Evolutionary conservation across 2,113 vertebrate species (phyloP), one percentile per base, ranked within the genome.

Genomic region (Zapornia atra): DNA sequence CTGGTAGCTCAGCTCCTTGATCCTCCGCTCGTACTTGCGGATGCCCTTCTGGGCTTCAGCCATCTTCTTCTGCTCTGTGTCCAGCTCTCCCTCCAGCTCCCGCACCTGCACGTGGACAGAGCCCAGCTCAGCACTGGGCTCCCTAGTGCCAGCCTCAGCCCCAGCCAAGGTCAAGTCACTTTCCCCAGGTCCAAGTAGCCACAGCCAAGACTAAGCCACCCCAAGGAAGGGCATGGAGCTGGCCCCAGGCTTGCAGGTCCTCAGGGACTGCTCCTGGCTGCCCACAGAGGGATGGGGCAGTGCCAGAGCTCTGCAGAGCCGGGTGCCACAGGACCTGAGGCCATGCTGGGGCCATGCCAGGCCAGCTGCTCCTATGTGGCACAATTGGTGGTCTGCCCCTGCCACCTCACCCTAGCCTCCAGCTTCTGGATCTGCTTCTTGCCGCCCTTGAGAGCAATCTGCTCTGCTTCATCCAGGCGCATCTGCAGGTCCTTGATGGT

Each of bases 391-490:
- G 6, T 40, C 76, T 54, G 46, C 16, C 42, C 38, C 83, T 34
- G 4, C 42, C 38, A 12, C 64, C 98, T 82, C 75, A 99, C 99
- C 98, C 99, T 99, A 94, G 98, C 98, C 92, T 99, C 99, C 93
- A 99, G 97, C 93, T 99, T 99, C 98, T 99, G 99, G 94, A 99
- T 98, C 97, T 99, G 99, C 97, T 99, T 99, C 98, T 99, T 99
- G 96, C 99, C 99, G 0, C 99, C 99, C 46, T 99, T 99, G 36
- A 99, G 98, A 29, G 99, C 99, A 2, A 99, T 99, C 96, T 99
- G 99, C 95, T 99, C 99, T 0, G 99, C 99, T 89, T 99, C 99
- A 0, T 99, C 99, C 63, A 99, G 97, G 42, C 99, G 98, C 88
- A 98, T 98, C 98, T 99, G 99, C 86, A 99, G 98, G 93, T 99